Evolutionary conservation across 2,888 invertebrate genomes (phyloP).

Genomic region (Calameuta idolon): DNA sequence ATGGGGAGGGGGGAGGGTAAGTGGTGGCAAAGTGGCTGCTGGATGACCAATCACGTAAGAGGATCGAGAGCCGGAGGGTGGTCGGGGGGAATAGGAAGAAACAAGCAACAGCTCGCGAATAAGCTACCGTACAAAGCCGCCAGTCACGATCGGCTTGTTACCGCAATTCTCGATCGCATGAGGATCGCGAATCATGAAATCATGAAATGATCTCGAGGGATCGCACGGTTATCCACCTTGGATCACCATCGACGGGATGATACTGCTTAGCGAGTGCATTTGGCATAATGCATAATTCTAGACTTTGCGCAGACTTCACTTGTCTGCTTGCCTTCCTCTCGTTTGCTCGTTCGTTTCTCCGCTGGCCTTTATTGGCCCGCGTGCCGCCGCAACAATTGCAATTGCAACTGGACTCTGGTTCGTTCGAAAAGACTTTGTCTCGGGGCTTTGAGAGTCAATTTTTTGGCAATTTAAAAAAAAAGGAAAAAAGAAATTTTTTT

Average conservation of each 20-base stretch:
- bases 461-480: background rate
- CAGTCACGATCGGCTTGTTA: slow-evolving; percentile 65
- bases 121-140: slow-evolving; percentile 57
- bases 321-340: background rate
- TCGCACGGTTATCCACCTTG: slow-evolving; percentile 22
- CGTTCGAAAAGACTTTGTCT: background rate
- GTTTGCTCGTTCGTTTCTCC: background rate
- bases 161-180: slow-evolving; percentile 45
- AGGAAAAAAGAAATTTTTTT: background rate
- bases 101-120: slow-evolving; percentile 44
- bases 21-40: slow-evolving; percentile 52
- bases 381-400: background rate
- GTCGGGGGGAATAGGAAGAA: slow-evolving; percentile 8
- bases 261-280: slow-evolving; percentile 51
- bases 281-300: slow-evolving; percentile 44
- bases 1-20: slow-evolving; percentile 29
- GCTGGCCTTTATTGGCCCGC: background rate
- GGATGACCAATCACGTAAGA: background rate
- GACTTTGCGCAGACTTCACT: background rate
- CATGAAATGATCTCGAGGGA: slow-evolving; percentile 41
- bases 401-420: background rate
- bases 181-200: slow-evolving; percentile 51
- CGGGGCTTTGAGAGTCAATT: background rate
- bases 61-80: slow-evolving; percentile 37
- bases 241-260: slow-evolving; percentile 39